Evolutionary conservation across 2,888 invertebrate genomes (phyloP).

Genomic region (Geophilus truncorum): DNA sequence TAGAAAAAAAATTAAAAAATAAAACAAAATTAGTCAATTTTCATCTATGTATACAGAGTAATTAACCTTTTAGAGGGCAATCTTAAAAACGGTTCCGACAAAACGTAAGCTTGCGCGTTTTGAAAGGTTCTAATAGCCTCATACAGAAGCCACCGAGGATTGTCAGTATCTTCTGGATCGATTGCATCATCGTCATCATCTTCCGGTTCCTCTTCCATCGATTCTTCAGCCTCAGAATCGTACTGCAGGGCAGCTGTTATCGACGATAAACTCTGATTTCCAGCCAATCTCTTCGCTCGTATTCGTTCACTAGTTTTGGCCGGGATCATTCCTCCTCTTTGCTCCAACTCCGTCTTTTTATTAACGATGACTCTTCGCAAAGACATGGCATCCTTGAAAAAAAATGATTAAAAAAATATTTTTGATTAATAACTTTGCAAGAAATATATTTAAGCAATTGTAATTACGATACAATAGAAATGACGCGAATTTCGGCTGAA

Average conservation of each 20-base stretch:
- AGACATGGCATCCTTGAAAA: conserved; percentile 68
- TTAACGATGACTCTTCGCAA: conserved; percentile 67
- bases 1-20: conserved; percentile 44
- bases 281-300: conserved; percentile 50
- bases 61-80: conserved; percentile 64
- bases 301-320: conserved; percentile 51
- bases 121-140: conserved; percentile 51
- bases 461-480: background rate
- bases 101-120: conserved; percentile 59
- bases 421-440: too few relatives aligned
- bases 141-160: conserved; percentile 82
- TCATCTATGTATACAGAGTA: too few relatives aligned
- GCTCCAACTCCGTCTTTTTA: conserved; percentile 66
- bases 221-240: conserved; percentile 41
- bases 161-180: conserved; percentile 34
- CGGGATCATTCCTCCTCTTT: conserved; percentile 53
- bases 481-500: background rate
- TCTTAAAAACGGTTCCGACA: conserved; percentile 89
- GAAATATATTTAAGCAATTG: too few relatives aligned
- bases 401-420: too few relatives aligned
- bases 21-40: background rate
- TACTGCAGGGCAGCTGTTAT: conserved; percentile 59
- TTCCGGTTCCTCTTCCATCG: conserved; percentile 46
- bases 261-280: conserved; percentile 56
- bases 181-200: conserved; percentile 47